Percentiles rank a stretch among this genome's conserved stretches.
Conservation (phyloP, 2,797 vertebrate species). For the Trichosurus vulpecula region DNA sequence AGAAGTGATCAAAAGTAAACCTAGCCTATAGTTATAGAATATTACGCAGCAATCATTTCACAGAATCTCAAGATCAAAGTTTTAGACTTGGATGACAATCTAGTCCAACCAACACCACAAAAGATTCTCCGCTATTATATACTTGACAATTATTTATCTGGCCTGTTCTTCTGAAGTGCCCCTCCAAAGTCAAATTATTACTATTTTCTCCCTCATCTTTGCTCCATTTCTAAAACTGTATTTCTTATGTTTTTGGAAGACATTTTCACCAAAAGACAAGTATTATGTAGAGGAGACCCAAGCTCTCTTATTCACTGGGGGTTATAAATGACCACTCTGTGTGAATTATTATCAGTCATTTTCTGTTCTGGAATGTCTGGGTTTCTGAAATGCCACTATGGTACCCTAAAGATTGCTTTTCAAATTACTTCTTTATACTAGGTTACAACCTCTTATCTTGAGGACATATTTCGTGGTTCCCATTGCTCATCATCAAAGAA, state of each 20-base stretch:
- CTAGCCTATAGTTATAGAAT: not conserved
- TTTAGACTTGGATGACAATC: not conserved
- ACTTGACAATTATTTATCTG: not conserved
- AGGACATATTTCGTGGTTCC: not conserved
- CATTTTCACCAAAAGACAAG: conserved; percentile 1
- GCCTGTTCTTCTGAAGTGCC: not conserved
- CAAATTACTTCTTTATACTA: not conserved
- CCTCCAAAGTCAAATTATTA: not conserved
- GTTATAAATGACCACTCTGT: not conserved
- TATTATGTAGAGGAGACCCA: conserved; percentile 1
- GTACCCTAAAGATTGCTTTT: not conserved
- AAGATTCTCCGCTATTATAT: not conserved
- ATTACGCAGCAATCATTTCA: not conserved
- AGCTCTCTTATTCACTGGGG: conserved; percentile 30
- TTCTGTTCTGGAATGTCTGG: conserved; percentile 3
- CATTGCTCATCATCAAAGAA: conserved; percentile 13
- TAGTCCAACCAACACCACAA: not conserved
- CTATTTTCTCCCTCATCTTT: not conserved
- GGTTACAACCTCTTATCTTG: not conserved
- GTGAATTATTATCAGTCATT: not conserved
- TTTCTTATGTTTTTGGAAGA: not conserved
- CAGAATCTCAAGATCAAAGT: not conserved
- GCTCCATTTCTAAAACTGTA: not conserved
- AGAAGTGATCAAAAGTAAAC: not conserved
- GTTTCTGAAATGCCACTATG: not conserved